Evolutionary conservation across 2,888 invertebrate species (phyloP), one percentile per base, ranked within the genome.

Genomic region (Cenopis cana): DNA sequence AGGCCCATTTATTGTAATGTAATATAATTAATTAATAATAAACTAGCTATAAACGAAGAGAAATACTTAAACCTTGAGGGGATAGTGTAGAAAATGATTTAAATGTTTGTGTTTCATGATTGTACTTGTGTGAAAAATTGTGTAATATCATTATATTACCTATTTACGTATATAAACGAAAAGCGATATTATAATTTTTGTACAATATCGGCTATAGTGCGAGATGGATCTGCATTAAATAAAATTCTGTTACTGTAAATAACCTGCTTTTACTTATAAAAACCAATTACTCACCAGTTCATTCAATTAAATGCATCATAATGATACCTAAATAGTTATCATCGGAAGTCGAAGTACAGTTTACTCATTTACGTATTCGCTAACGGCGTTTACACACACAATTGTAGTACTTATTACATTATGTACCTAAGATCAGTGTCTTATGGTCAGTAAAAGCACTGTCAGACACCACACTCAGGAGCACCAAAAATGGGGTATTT

Each of bases 191-290:
- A 88, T 91, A 85, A 90, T 91, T 92, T 93, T 93, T 93, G 93
- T 93, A 93, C 91, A 92, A 91, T 91, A 91, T 91, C 90, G 88
- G 91, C 93, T 91, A 90, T 85, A 91, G 89, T 90, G 88, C 90
- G 83, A 91, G 82, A 91, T 89, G 90, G 85, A 92, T 89, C 88
- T 91, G 91, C 93, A 93, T 93, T 89, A 88, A 93, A 93, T 93
- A 93, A 93, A 93, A 92, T 91, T 93, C 93, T 93, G 93, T 93
- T 93, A 93, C 93, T 90, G 90, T 91, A 93, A 77, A 74, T 75
- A 79, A 78, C 75, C 29, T 86, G 84, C 85, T 86, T 82, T 87
- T 85, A 82, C 79, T 76, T 76, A 65, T 24, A 3, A 24, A 24
- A 24, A 24, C 14, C 59, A 49, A 17, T 6, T 1, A 52, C 55